A percentile compares a stretch with the other conserved stretches of the same genome.
Evolutionary conservation across 53 echinoderm and acorn worm genomes (phyloP).

Genomic region (Echinometra lucunter): DNA sequence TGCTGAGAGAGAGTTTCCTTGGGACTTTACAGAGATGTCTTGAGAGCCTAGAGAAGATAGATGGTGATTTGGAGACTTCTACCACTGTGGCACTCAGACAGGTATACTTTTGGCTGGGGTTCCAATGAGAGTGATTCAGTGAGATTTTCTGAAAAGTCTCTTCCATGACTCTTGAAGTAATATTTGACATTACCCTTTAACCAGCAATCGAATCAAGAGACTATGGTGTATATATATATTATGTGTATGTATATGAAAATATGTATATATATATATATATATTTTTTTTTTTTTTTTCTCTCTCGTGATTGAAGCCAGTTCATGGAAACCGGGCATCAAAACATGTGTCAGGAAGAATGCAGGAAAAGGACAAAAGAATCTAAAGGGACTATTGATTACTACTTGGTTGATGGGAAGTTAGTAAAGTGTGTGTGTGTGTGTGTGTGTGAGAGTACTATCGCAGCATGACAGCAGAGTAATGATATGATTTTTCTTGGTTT

Average conservation of each 20-base stretch:
- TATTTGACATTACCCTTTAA: too few species aligned
- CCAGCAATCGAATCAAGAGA: too few species aligned
- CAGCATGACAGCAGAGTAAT: too few species aligned
- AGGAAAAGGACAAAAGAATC: not conserved
- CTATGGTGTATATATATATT: too few species aligned
- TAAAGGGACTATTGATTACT: not conserved
- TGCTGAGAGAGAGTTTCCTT: conserved; percentile 94
- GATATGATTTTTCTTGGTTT: too few species aligned
- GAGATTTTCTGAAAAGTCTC: too few species aligned
- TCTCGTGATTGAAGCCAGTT: not conserved
- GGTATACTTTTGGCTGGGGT: conserved; percentile 50
- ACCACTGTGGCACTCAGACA: conserved; percentile 90
- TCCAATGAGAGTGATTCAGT: too few species aligned
- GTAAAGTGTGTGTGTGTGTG: not conserved
- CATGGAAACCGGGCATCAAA: not conserved
- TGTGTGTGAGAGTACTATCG: too few species aligned
- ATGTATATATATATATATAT: too few species aligned
- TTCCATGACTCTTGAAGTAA: too few species aligned
- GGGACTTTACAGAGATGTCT: conserved; percentile 94
- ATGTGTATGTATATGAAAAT: too few species aligned
- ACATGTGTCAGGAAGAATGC: not conserved
- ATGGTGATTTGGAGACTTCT: conserved; percentile 83
- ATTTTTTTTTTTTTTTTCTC: not conserved
- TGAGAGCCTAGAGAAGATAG: conserved; percentile 91
- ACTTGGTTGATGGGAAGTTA: too few species aligned